Base-by-base conservation (phyloP, 2,797 vertebrate genomes). In the Bradypodion ventrale region DNA sequence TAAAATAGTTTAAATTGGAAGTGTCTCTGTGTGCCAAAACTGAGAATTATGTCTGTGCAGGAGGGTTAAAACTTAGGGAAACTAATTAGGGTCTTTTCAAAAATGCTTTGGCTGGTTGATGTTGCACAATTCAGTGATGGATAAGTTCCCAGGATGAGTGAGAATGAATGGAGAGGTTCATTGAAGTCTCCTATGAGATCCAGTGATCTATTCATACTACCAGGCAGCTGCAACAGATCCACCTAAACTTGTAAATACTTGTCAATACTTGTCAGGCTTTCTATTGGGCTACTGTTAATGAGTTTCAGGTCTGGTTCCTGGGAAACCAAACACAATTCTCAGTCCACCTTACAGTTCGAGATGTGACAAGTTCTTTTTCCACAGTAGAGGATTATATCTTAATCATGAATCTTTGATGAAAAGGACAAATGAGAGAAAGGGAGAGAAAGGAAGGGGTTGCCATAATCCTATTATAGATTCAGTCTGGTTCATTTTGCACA, bases 381-480 rank as follows among this genome's bases (percentile, higher is more conserved):
- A 87, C 12, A 0, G 32, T 0, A 1, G 1, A 0, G 75, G 49
- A 10, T 8, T 66, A 4, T 82, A 56, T 82, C 87, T 87, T 83
- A 29, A 0, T n/a, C 75, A 3, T 63, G 74, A 77, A 7, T 70
- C 84, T 70, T 40, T 79, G 60, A 19, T 77, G 85, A 76, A 65
- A 85, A 74, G 65, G 66, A 65, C 0, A 19, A 77, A 0, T 23
- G 7, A 74, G 32, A 49, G 65, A 80, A 83, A 77, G 0, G 29
- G 7, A 74, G 32, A 49, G 65, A 80, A 83, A 86, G 65, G 68
- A 87, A 65, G 49, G 37, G 52, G 60, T 82, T 91, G 85, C 75
- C 1, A 1, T 80, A 25, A 83, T 83, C 16, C 82, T 78, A 1
- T 89, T 86, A 8, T 1, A 3, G 77, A 52, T 89, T 87, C 84